Base-by-base conservation (phyloP, 2,888 invertebrate species). In the Scelioninae gen. 1 region DNA sequence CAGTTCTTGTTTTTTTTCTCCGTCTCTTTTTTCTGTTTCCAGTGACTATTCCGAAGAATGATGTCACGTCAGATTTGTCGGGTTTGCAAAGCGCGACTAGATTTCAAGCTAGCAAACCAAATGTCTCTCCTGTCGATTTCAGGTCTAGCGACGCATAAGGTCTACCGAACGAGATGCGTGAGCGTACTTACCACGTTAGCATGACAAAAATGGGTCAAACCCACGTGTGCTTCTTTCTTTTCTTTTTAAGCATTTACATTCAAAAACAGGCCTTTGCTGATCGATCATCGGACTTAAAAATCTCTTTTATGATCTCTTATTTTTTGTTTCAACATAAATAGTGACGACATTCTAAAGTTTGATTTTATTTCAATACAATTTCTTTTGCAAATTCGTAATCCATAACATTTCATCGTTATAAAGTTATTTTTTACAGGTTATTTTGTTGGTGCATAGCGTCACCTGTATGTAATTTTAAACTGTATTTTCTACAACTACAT, bases 131-230 rank as follows among this genome's bases (percentile, higher is more conserved):
- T n/a, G n/a, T n/a, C n/a, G n/a, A n/a, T n/a, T n/a, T 69, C 43
- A 45, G 47, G 34, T n/a, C 53, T 10, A 31, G 78, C 56, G 23
- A 76, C 68, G 53, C 45, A 32, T 60, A 43, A 68, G 68, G 68
- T 32, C 32, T 60, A 68, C 43, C 63, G 45, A 55, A 53, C 63
- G 45, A 63, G 47, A 49, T 32, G 77, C 77, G 78, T 78, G 78
- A 65, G 78, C 78, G 71, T 45, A 23, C 45, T 29, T 15, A 45
- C 45, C 13, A 3, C 13, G 45, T 58, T 60, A 13, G 49, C 58
- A 47, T 32, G 51, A 63, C 60, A 77, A 63, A 82, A 82, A 77
- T 66, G 77, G 76, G 82, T 76, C 72, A 82, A 66, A 55, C 82
- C 82, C 60, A 82, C 76, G 62, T 43, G 13, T 6, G 34, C 34